Conservation (phyloP, 2,113 vertebrate species). For the Bubo scandiacus region DNA sequence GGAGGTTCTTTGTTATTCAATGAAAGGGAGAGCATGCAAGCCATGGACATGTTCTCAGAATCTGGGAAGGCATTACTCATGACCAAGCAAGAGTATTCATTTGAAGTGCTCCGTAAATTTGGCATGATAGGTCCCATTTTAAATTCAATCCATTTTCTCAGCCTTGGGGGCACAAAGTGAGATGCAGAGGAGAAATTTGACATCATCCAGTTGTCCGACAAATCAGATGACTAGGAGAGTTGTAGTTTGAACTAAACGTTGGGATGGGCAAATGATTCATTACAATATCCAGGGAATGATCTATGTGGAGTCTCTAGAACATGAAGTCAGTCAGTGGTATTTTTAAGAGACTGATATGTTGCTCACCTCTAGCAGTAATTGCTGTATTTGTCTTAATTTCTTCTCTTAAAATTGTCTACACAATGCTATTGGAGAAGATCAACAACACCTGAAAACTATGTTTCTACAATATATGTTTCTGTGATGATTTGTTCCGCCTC, state of each 20-base stretch:
- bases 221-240: slow-evolving; percentile 7
- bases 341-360: not conserved
- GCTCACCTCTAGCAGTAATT: not conserved
- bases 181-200: not conserved
- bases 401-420: not conserved
- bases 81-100: not conserved
- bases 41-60: not conserved
- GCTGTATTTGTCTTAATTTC: not conserved
- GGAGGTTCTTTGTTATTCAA: not conserved
- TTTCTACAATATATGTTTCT: not conserved
- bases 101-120: slow-evolving; percentile 29
- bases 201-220: slow-evolving; percentile 28
- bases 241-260: not conserved
- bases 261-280: slow-evolving; percentile 29
- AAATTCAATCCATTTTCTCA: slow-evolving; percentile 24
- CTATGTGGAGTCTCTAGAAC: not conserved
- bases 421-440: not conserved
- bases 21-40: not conserved
- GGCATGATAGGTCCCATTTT: not conserved
- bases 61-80: slow-evolving; percentile 7
- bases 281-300: slow-evolving; percentile 7
- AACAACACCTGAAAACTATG: not conserved
- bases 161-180: not conserved
- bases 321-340: not conserved
- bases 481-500: not conserved